Conservation (phyloP, 2,113 vertebrate genomes). For the Oncorhynchus keta region DNA sequence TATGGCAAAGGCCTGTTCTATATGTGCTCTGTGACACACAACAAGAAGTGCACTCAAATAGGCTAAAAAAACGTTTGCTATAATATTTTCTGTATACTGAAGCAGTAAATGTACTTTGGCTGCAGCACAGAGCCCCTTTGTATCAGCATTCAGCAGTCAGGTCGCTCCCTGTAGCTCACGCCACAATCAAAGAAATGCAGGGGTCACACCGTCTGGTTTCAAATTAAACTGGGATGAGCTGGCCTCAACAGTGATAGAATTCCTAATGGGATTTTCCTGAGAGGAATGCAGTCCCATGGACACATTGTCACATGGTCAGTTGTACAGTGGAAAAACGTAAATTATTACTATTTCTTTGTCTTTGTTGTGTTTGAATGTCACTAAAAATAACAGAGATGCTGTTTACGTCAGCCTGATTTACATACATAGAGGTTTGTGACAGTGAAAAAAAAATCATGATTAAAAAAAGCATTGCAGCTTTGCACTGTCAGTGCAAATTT, state of each 20-base stretch:
- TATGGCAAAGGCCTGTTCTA: too few species aligned
- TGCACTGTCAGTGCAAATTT: not conserved
- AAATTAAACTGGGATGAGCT: not conserved
- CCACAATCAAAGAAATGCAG: not conserved
- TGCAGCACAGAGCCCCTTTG: not conserved
- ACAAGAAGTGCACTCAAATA: too few species aligned
- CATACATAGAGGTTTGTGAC: not conserved
- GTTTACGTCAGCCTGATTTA: not conserved
- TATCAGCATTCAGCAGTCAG: not conserved
- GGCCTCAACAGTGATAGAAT: not conserved
- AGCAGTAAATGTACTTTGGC: not conserved
- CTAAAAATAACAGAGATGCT: not conserved
- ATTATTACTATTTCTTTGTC: too few species aligned
- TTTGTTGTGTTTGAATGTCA: too few species aligned
- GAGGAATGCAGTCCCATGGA: not conserved
- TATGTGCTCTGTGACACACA: too few species aligned
- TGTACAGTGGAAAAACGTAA: too few species aligned
- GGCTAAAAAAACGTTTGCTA: too few species aligned
- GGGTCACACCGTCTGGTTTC: not conserved
- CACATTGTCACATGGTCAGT: too few species aligned
- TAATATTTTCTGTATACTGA: too few species aligned
- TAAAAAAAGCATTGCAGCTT: not conserved
- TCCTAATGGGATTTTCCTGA: slow-evolving; percentile 6
- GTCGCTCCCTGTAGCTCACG: not conserved
- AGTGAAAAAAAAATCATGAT: not conserved